Conservation (phyloP, 2,113 vertebrate species). For the Rhynchopsitta pachyrhyncha region DNA sequence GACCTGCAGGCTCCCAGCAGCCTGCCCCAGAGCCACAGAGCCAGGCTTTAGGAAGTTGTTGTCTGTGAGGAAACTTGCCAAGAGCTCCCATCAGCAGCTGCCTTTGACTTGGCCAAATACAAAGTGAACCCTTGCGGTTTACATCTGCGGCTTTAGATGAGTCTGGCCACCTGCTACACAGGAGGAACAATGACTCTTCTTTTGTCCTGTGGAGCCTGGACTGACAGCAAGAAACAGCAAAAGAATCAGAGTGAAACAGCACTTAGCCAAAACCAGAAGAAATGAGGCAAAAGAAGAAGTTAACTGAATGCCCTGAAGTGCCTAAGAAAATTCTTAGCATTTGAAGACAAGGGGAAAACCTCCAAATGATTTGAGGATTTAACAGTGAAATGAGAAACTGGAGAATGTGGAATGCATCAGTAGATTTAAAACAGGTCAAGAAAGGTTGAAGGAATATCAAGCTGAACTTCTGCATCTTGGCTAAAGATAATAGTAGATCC, state of each 20-base stretch:
- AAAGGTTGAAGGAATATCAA: slow-evolving; percentile 34
- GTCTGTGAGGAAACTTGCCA: not conserved
- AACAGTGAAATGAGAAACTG: not conserved
- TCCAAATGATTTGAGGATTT: not conserved
- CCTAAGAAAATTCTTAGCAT: not conserved
- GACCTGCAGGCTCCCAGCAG: not conserved
- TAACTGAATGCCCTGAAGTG: not conserved
- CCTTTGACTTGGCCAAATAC: not conserved
- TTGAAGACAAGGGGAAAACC: not conserved
- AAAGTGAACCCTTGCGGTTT: not conserved
- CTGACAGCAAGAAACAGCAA: not conserved
- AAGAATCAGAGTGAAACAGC: not conserved
- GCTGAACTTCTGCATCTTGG: not conserved
- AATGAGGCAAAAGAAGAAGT: not conserved
- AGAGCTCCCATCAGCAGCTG: not conserved
- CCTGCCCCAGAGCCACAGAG: fast-evolving
- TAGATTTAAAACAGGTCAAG: not conserved
- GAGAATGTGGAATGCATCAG: not conserved
- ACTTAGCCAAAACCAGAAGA: not conserved
- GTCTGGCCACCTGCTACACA: not conserved
- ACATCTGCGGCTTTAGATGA: not conserved
- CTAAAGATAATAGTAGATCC: not conserved
- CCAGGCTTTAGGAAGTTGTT: not conserved
- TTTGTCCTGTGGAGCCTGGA: not conserved
- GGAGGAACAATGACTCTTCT: not conserved